Percentiles rank a stretch among this genome's conserved stretches.
Conservation (phyloP, 2,113 vertebrate genomes). For the Atractosteus spatula region DNA sequence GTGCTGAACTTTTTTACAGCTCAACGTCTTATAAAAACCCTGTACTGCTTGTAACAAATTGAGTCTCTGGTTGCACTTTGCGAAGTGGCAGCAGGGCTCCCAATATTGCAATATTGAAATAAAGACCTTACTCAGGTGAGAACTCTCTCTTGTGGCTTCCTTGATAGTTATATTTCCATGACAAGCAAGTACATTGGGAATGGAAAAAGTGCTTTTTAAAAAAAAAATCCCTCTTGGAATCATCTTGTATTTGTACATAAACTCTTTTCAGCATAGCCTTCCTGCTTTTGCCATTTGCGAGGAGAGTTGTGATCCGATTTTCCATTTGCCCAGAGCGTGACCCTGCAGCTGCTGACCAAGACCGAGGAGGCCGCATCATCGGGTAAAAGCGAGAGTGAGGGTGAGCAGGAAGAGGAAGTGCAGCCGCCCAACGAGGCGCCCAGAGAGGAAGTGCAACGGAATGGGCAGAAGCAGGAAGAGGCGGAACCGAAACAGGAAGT, state of each 20-base stretch:
- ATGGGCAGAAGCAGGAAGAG: slow-evolving; percentile 33
- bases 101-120: too few relatives aligned
- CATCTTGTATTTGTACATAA: background rate
- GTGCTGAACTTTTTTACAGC: too few relatives aligned
- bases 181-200: background rate
- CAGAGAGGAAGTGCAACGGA: slow-evolving; percentile 18
- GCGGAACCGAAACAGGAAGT: slow-evolving; percentile 1
- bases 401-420: background rate
- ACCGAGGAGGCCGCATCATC: slow-evolving; percentile 37
- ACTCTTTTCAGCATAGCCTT: background rate
- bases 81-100: too few relatives aligned
- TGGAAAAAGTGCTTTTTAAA: background rate
- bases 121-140: too few relatives aligned
- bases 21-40: too few relatives aligned
- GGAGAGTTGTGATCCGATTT: background rate
- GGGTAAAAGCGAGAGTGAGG: slow-evolving; percentile 34
- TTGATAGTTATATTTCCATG: too few relatives aligned
- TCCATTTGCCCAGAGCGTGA: slow-evolving; percentile 72
- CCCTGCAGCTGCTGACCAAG: slow-evolving; percentile 75
- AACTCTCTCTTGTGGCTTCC: too few relatives aligned
- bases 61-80: too few relatives aligned
- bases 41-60: too few relatives aligned
- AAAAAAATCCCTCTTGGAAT: background rate
- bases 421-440: slow-evolving; percentile 20
- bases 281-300: background rate